A percentile compares a stretch with the other conserved stretches of the same genome.
Conservation (phyloP, 1,140 invertebrate species). For the Pachyrhynchus sulphureomaculatus region DNA sequence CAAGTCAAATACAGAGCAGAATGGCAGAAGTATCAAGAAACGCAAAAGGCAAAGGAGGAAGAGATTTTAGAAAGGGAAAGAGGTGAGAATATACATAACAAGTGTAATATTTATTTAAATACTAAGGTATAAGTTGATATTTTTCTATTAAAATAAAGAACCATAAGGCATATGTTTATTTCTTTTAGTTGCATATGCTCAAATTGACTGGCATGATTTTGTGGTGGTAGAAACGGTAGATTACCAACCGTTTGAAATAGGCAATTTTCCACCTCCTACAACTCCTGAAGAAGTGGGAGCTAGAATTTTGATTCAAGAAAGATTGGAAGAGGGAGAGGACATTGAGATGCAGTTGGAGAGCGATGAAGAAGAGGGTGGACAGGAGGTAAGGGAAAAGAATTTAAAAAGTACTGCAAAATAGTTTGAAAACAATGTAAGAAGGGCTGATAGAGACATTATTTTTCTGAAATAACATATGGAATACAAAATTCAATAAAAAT, state of each 20-base stretch:
- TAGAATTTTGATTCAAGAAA: slow-evolving; percentile 82
- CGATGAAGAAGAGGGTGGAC: slow-evolving; percentile 58
- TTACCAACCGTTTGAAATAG: slow-evolving; percentile 94
- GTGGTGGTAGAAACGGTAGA: slow-evolving; percentile 99
- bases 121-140: too few species aligned
- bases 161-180: not conserved
- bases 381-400: slow-evolving; percentile 25
- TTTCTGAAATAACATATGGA: too few species aligned
- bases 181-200: slow-evolving; percentile 84
- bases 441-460: too few species aligned
- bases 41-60: slow-evolving; percentile 88
- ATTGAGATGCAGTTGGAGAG: slow-evolving; percentile 78
- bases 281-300: slow-evolving; percentile 96
- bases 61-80: slow-evolving; percentile 93
- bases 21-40: slow-evolving; percentile 93
- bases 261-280: slow-evolving; percentile 94
- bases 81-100: slow-evolving; percentile 52
- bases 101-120: not conserved
- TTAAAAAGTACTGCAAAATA: too few species aligned
- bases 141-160: too few species aligned
- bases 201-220: slow-evolving; percentile 99
- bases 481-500: too few species aligned
- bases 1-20: slow-evolving; percentile 93
- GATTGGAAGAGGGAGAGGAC: slow-evolving; percentile 59
- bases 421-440: too few species aligned